A percentile compares a stretch with the other conserved stretches of the same genome.
These are phyloP conservation scores for Germaria angustata DNA, from an alignment of 2,888 invertebrate genomes.

Conservation along the genomic window DNA sequence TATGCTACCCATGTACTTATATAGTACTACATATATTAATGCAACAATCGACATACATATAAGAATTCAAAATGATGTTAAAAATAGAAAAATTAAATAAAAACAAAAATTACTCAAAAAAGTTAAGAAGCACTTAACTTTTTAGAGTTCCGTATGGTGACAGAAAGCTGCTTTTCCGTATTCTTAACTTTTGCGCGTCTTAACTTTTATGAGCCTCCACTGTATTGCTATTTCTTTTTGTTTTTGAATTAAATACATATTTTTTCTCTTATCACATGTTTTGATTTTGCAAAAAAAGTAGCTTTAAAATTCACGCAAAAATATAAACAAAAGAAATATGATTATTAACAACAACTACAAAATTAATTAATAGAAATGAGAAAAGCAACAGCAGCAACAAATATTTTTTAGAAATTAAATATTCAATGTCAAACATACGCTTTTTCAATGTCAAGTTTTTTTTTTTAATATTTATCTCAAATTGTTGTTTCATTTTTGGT, in stretches of 20 bases:
- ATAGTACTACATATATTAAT: too few relatives aligned
- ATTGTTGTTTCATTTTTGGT: slow-evolving; percentile 6
- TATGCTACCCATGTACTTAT: too few relatives aligned
- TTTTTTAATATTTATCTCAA: slow-evolving; percentile 35
- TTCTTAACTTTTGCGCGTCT: too few relatives aligned
- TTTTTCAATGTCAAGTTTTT: slow-evolving; percentile 64
- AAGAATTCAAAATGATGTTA: too few relatives aligned
- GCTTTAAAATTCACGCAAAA: slow-evolving; percentile 16
- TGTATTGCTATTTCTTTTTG: too few relatives aligned
- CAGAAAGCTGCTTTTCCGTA: too few relatives aligned
- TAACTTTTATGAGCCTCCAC: too few relatives aligned
- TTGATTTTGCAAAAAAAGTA: background rate
- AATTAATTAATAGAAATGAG: slow-evolving; percentile 19
- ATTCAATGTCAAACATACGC: slow-evolving; percentile 59
- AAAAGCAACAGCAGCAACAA: slow-evolving; percentile 23
- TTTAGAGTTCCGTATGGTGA: too few relatives aligned
- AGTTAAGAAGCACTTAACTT: too few relatives aligned
- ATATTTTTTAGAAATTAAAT: slow-evolving; percentile 36
- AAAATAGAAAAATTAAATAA: too few relatives aligned
- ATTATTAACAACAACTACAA: background rate
- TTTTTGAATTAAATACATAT: background rate
- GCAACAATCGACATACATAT: too few relatives aligned
- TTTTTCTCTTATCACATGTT: slow-evolving; percentile 6
- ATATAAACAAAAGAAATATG: slow-evolving; percentile 25
- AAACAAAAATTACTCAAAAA: too few relatives aligned